Evolutionary conservation across 2,113 vertebrate genomes (phyloP).

Genomic region (human (Homo sapiens)): GRCh38 chr13:107099001-107099500

Average conservation of each 20-base stretch:
- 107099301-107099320: not conserved
- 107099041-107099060: accelerated
- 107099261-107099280: not conserved
- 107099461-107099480: slow-evolving; percentile 54
- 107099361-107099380: not conserved
- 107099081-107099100: not conserved
- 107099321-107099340: not conserved
- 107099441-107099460: slow-evolving; percentile 58
- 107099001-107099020: not conserved
- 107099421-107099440: not conserved
- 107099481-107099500: slow-evolving; percentile 48
- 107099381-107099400: not conserved
- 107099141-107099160: not conserved
- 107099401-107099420: not conserved
- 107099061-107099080: accelerated
- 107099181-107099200: not conserved
- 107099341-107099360: not conserved
- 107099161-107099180: not conserved
- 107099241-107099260: not conserved
- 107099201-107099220: not conserved
- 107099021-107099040: not conserved
- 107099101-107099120: not conserved
- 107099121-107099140: not conserved
- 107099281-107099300: not conserved
- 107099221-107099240: not conserved